phyloP scores from a whole-genome alignment of 92 coral and sea anemone species.

The Epizoanthus illoricatus region DNA sequence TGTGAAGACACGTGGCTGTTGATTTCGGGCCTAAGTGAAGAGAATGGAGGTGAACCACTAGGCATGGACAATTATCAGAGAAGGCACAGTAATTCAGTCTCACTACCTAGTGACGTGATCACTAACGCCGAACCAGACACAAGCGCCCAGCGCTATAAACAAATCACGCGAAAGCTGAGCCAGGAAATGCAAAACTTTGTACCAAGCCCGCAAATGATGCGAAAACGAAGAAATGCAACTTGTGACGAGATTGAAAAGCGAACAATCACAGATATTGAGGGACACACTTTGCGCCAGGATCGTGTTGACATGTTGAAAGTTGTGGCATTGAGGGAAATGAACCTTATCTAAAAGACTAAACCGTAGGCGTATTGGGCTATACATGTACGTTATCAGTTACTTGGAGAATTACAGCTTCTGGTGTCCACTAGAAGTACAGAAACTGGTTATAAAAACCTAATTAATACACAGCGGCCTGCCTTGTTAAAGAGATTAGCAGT shows the following conservation, averaged over 20 bases:
- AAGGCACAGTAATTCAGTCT: background rate
- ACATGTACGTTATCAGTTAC: too few species aligned
- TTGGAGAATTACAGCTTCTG: too few species aligned
- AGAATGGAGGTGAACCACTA: background rate
- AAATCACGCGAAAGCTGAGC: conserved; percentile 32
- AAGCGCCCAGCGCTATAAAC: conserved; percentile 3
- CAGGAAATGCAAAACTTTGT: conserved; percentile 38
- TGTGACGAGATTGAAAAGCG: conserved; percentile 38
- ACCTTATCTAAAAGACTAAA: conserved; percentile 13
- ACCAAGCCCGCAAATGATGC: conserved; percentile 41
- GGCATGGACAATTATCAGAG: too few species aligned
- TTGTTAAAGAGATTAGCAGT: too few species aligned
- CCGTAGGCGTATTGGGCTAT: too few species aligned
- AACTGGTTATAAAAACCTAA: too few species aligned
- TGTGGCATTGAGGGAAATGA: conserved; percentile 41
- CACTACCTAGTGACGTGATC: background rate
- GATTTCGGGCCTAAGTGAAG: background rate
- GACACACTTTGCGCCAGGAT: conserved; percentile 33
- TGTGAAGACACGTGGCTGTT: conserved; percentile 33
- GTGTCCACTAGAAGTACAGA: too few species aligned
- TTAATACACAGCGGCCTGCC: too few species aligned
- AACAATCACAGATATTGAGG: conserved; percentile 31
- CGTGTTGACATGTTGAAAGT: conserved; percentile 30
- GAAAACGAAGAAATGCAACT: conserved; percentile 37
- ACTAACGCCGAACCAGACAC: background rate